Conservation (phyloP, 2,113 vertebrate species). For the Rafetus swinhoei region DNA sequence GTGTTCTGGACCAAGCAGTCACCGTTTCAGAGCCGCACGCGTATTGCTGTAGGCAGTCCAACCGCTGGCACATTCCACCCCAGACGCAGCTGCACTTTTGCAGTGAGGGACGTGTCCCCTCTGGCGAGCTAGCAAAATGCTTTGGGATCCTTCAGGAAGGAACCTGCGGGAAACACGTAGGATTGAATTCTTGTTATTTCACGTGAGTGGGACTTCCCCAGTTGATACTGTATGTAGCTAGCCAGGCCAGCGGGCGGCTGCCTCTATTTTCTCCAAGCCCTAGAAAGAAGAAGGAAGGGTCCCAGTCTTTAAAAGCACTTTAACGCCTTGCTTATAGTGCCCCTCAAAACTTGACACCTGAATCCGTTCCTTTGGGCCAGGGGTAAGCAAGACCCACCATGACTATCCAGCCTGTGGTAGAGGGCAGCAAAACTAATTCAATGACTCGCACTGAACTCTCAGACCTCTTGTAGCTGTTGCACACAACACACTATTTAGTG, state of each 20-base stretch:
- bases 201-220: background rate
- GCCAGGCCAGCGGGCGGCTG: background rate
- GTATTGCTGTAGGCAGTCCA: background rate
- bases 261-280: background rate
- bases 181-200: background rate
- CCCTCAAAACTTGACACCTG: slow-evolving; percentile 24
- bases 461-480: background rate
- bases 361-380: slow-evolving; percentile 33
- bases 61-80: background rate
- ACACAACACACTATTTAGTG: slow-evolving; percentile 14
- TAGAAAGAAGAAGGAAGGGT: background rate
- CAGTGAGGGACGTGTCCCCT: background rate
- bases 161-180: background rate
- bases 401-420: background rate
- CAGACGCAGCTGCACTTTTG: background rate
- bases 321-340: background rate
- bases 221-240: background rate
- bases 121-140: background rate
- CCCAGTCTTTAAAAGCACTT: background rate
- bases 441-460: slow-evolving; percentile 6
- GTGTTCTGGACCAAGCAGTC: fast-evolving
- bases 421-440: background rate
- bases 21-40: background rate
- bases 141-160: background rate
- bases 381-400: background rate